phyloP scores from a whole-genome alignment of 2,888 invertebrate species.

The Tetanocera ferruginea region DNA sequence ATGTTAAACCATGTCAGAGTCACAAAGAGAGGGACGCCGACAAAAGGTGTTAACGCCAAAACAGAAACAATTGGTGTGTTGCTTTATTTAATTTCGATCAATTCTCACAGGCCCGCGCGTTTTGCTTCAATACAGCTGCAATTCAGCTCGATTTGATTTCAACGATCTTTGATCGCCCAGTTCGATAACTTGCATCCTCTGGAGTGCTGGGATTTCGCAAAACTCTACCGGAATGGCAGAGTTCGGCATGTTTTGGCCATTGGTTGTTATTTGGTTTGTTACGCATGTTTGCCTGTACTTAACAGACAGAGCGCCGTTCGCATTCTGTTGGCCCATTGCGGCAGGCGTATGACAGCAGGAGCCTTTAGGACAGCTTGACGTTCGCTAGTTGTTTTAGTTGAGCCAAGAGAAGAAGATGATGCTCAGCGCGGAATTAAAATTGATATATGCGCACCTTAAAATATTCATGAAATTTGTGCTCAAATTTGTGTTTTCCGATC shows the following conservation, averaged over 20 bases:
- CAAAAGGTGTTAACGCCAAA: slow-evolving; percentile 67
- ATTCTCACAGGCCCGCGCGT: slow-evolving; percentile 15
- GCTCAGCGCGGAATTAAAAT: slow-evolving; percentile 18
- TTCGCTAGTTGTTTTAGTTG: neutral
- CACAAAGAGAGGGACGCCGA: slow-evolving; percentile 50
- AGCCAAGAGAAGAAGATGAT: neutral
- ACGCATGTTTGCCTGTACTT: slow-evolving; percentile 27
- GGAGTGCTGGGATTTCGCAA: slow-evolving; percentile 19
- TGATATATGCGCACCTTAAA: slow-evolving; percentile 33
- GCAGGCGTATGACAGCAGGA: slow-evolving; percentile 15
- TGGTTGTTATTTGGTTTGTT: slow-evolving; percentile 4
- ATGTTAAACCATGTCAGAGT: neutral
- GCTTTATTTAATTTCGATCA: slow-evolving; percentile 32
- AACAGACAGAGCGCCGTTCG: slow-evolving; percentile 13
- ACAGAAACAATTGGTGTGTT: slow-evolving; percentile 56
- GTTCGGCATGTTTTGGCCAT: slow-evolving; percentile 1
- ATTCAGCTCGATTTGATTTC: slow-evolving; percentile 34
- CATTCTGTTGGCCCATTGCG: slow-evolving; percentile 8
- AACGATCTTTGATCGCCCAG: slow-evolving; percentile 27
- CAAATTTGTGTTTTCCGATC: slow-evolving; percentile 31
- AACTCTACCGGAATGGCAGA: neutral
- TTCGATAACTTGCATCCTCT: slow-evolving; percentile 29
- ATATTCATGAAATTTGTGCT: slow-evolving; percentile 36
- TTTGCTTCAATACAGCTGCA: neutral
- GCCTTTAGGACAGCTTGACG: slow-evolving; percentile 23